Conservation (phyloP, 2,888 invertebrate genomes). For the Pseudococcus longispinus region DNA sequence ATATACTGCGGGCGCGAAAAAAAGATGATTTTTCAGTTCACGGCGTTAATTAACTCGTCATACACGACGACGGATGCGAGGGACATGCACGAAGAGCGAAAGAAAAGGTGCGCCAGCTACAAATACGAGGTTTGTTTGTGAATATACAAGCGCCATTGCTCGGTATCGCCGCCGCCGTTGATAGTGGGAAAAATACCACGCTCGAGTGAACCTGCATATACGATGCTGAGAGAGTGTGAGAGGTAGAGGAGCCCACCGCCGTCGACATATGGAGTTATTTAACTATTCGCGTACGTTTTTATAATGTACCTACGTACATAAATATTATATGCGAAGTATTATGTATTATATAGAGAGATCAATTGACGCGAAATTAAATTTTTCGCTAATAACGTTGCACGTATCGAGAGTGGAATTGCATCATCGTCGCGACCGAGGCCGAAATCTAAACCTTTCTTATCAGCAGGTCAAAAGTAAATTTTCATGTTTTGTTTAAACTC, state of each 20-base stretch:
- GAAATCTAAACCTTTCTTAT: neutral
- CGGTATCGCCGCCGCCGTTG: neutral
- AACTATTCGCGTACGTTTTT: neutral
- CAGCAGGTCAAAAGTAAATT: neutral
- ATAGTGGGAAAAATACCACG: neutral
- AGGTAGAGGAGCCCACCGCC: neutral
- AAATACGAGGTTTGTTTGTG: neutral
- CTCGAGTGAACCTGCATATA: neutral
- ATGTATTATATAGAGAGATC: neutral
- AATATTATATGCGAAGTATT: neutral
- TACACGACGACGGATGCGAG: neutral
- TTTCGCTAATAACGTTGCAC: neutral
- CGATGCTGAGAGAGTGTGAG: neutral
- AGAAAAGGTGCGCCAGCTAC: neutral
- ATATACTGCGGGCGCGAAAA: neutral
- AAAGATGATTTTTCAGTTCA: conserved; percentile 6
- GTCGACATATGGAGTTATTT: neutral
- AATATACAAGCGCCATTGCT: neutral
- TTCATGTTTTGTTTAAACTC: conserved; percentile 6
- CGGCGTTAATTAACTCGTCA: conserved; percentile 1
- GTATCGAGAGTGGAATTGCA: neutral
- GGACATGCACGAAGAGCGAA: neutral
- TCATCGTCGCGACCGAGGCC: neutral
- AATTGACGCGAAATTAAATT: neutral
- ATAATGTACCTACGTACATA: neutral